A percentile compares a stretch with the other conserved stretches of the same genome.
phyloP scores from a whole-genome alignment of 2,113 vertebrate genomes.

The Microcebus griseorufus region DNA sequence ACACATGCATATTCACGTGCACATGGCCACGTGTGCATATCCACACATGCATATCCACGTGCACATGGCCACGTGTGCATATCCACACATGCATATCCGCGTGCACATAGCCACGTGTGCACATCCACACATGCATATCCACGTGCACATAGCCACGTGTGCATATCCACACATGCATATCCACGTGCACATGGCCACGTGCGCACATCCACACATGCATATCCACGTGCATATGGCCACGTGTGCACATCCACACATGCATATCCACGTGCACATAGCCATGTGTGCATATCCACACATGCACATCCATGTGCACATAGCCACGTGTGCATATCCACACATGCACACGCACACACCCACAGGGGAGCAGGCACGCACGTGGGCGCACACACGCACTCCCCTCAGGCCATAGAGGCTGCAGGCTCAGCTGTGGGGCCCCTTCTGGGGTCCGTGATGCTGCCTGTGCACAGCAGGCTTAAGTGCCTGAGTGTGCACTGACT shows the following conservation, averaged over 20 bases:
- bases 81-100: not conserved
- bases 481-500: no score
- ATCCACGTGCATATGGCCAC: not conserved
- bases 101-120: not conserved
- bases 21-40: not conserved
- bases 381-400: not conserved
- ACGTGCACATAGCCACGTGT: not conserved
- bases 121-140: no score
- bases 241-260: not conserved
- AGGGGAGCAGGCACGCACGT: not conserved
- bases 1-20: no score
- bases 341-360: not conserved
- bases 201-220: not conserved
- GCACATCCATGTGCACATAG: not conserved
- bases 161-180: not conserved
- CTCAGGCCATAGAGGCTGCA: not conserved
- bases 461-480: no score
- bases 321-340: not conserved
- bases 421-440: not conserved
- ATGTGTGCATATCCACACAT: not conserved
- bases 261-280: not conserved
- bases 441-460: not conserved
- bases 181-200: not conserved
- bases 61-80: no score
- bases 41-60: not conserved